Base-by-base conservation (phyloP, 2,888 invertebrate species). In the Lithophane socia region DNA sequence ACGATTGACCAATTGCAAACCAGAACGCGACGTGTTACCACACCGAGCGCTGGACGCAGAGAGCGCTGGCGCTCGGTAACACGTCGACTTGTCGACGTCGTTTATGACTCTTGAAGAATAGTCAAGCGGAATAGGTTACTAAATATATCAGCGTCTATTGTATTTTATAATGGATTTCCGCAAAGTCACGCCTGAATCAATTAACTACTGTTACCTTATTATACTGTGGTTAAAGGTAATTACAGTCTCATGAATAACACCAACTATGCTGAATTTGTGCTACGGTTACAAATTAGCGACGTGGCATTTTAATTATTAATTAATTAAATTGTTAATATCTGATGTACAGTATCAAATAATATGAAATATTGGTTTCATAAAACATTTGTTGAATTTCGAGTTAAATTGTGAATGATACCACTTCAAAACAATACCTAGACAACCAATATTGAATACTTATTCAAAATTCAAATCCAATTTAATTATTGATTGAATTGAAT, bases 231-330 rank as follows among this genome's bases (percentile, higher is more conserved):
- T 58, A 16, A 49, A 70, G 21, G 42, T n/a, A 60, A 66, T 54
- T 49, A 29, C 29, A 71, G 8, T 8, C 42, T 2, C 42, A n/a
- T 16, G 44, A 56, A 52, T 5, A 56, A 37, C 47, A 71, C n/a
- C 21, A 24, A 71, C 37, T 73, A 65, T 37, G 65, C 42, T 16
- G 21, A 66, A 44, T 75, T 63, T 63, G 42, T 49, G 21, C 47
- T 29, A 4, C 10, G 2, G 60, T 52, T 4, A 52, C 69, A 70
- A 65, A 56, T 56, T 65, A 56, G 18, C 18, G 5, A 42, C n/a
- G 60, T 29, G n/a, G 16, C 29, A 82, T 29, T 21, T 69, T 60
- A 54, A 68, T 64, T 56, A 72, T n/a, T n/a, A 79, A 66, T 12
- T 56, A 56, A 56, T 56, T 12, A 56, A n/a, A n/a, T 12, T 12